Base-by-base conservation (phyloP, 2,888 invertebrate genomes). In the Laspeyria flexula region DNA sequence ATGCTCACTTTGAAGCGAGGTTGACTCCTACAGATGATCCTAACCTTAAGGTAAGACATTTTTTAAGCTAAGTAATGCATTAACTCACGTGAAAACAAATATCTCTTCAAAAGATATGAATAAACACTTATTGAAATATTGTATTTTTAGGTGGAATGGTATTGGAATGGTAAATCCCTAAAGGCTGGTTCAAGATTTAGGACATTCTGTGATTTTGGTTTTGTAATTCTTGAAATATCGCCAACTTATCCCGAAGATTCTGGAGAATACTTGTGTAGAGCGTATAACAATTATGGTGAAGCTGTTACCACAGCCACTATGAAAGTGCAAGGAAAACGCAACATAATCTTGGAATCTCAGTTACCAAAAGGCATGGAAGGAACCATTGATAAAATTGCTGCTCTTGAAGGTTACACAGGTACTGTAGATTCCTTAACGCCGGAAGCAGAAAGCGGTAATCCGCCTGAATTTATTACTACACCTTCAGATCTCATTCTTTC, bases 131-230 rank as follows among this genome's bases (percentile, higher is more conserved):
- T 7, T 12, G 5, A 25, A 44, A 13, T 39, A 34, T 31, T 23
- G 33, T 40, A 39, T 50, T 21, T 80, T 58, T 64, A 94, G 94
- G 96, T 98, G 59, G 98, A 98, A 92, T 98, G 98, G 98, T 98
- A 96, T 93, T 97, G 97, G 96, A 98, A 98, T 81, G 97, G 97
- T 55, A 97, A 97, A 86, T 96, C 97, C 40, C 89, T 97, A 49
- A 96, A 95, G 86, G 96, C 97, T 37, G 98, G 98, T 50, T 97
- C 98, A 7, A 94, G 98, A 68, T 98, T 98, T 93, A 96, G 99
- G 65, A 98, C 99, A 23, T 98, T 98, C 95, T 97, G 98, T 79
- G 99, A 99, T 90, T 99, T 99, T 86, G 99, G 99, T 50, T 99
- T 98, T 81, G 99, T 98, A 21, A 98, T 99, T 66, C 93, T 99